phyloP scores from a whole-genome alignment of 2,888 invertebrate genomes.

The Amblyteles armatorius region DNA sequence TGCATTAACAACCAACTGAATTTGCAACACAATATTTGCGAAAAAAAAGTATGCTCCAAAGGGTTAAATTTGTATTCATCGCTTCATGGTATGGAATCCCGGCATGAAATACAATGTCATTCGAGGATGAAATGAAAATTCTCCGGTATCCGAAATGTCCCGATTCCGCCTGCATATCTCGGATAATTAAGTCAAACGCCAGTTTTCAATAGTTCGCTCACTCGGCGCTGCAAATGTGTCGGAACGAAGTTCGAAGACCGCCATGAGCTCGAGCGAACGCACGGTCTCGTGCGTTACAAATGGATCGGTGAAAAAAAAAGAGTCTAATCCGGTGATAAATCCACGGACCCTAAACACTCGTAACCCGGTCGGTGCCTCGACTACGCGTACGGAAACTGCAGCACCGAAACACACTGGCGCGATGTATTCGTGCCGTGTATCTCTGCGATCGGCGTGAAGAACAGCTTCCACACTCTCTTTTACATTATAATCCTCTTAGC shows the following conservation, averaged over 20 bases:
- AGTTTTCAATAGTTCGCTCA: neutral
- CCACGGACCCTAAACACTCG: constrained; percentile 40
- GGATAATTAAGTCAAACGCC: neutral
- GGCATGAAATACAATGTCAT: too few species aligned
- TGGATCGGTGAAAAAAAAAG: constrained; percentile 10
- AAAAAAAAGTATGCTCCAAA: constrained; percentile 30
- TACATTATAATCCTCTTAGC: constrained; percentile 66
- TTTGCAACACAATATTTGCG: too few species aligned
- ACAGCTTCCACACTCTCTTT: constrained; percentile 62
- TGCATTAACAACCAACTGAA: too few species aligned
- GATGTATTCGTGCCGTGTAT: constrained; percentile 30
- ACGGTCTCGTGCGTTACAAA: constrained; percentile 6
- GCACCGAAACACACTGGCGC: neutral
- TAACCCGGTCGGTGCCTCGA: constrained; percentile 13
- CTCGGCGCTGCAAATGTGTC: neutral
- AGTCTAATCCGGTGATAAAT: constrained; percentile 48
- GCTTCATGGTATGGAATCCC: too few species aligned
- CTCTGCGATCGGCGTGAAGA: constrained; percentile 53
- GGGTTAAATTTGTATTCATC: too few species aligned
- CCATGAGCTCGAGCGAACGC: neutral
- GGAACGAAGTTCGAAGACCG: neutral
- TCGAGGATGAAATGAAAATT: too few species aligned
- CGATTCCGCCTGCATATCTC: too few species aligned
- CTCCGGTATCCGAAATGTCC: too few species aligned
- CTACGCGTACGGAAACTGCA: neutral